phyloP scores from a whole-genome alignment of 2,888 invertebrate genomes.

The Sphaerophoria taeniata region DNA sequence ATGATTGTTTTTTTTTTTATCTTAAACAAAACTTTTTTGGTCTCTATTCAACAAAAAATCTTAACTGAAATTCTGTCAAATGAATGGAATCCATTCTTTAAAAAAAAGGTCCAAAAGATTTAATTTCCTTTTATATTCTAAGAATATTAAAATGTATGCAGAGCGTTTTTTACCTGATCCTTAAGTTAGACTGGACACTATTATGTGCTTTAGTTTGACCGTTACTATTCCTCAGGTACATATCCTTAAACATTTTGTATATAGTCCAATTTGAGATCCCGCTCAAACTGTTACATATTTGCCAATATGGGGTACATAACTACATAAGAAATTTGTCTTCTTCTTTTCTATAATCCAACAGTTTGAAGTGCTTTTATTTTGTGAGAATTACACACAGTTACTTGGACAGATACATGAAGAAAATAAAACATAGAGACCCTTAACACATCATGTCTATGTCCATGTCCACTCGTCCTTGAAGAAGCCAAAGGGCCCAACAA shows the following conservation, averaged over 20 bases:
- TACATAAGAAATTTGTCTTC: background rate
- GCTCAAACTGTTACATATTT: slow-evolving; percentile 49
- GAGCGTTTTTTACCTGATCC: background rate
- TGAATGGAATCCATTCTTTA: background rate
- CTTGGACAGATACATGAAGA: slow-evolving; percentile 64
- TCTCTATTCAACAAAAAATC: slow-evolving; percentile 1
- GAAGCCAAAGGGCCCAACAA: slow-evolving; percentile 57
- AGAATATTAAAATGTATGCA: background rate
- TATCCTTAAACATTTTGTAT: slow-evolving; percentile 9
- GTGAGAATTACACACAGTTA: slow-evolving; percentile 73
- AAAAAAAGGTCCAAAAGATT: slow-evolving; percentile 3
- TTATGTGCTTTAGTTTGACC: slow-evolving; percentile 26
- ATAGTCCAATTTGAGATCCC: slow-evolving; percentile 32
- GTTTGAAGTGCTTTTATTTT: slow-evolving; percentile 72
- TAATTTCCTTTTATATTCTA: background rate
- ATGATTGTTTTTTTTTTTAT: background rate
- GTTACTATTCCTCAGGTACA: slow-evolving; percentile 8
- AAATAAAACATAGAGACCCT: slow-evolving; percentile 59
- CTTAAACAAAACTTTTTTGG: slow-evolving; percentile 1
- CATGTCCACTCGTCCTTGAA: slow-evolving; percentile 66
- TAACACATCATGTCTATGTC: slow-evolving; percentile 46
- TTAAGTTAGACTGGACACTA: slow-evolving; percentile 1
- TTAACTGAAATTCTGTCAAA: slow-evolving; percentile 11
- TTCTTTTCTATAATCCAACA: slow-evolving; percentile 9
- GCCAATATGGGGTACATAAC: slow-evolving; percentile 44